These are phyloP conservation scores for Cyprinus carpio DNA, from an alignment of 2,113 vertebrate species.

Conservation along the genomic window DNA sequence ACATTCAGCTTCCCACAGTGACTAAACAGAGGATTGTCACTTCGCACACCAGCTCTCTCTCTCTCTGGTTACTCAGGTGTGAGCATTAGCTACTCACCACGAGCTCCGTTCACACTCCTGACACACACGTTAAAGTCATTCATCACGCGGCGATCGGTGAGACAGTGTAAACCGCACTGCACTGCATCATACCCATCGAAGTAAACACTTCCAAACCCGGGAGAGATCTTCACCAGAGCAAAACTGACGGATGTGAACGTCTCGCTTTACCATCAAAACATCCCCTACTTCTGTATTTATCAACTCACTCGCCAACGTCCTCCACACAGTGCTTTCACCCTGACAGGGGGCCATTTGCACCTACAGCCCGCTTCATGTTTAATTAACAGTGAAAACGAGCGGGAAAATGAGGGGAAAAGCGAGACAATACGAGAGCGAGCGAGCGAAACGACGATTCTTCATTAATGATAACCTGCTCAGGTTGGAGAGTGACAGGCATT, in stretches of 20 bases:
- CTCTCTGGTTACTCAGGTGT: slow-evolving; percentile 32
- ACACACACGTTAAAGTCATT: background rate
- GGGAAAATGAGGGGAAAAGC: slow-evolving; percentile 45
- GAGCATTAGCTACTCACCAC: slow-evolving; percentile 15
- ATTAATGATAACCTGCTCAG: slow-evolving; percentile 62
- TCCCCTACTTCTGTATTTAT: slow-evolving; percentile 17
- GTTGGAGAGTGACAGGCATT: slow-evolving; percentile 63
- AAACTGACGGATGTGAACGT: background rate
- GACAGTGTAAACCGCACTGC: background rate
- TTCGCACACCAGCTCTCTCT: background rate
- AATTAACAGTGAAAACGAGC: slow-evolving; percentile 27
- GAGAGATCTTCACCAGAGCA: slow-evolving; percentile 1
- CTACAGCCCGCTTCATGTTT: slow-evolving; percentile 14
- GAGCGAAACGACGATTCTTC: background rate
- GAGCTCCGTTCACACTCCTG: background rate
- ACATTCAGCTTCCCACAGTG: slow-evolving; percentile 38
- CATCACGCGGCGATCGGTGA: background rate
- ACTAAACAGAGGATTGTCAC: slow-evolving; percentile 27
- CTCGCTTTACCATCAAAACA: background rate
- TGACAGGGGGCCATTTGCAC: slow-evolving; percentile 19
- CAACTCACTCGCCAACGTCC: background rate
- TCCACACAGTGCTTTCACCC: background rate
- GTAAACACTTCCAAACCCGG: background rate
- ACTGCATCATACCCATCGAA: slow-evolving; percentile 1
- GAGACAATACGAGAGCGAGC: slow-evolving; percentile 53